Conservation (phyloP, 1,140 invertebrate species). For the Diorhabda carinulata region DNA sequence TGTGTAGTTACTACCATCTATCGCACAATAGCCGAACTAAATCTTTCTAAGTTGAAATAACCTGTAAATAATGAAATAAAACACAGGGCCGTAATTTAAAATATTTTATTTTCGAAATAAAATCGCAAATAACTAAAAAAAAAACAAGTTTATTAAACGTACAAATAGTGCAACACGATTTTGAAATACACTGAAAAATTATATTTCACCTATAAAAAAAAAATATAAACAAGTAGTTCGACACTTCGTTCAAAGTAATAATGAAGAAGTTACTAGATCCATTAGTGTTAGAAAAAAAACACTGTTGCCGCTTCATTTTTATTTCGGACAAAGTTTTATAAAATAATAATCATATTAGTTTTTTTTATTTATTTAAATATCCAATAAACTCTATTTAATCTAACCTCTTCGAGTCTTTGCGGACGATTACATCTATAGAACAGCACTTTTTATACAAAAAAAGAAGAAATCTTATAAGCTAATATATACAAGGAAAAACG, state of each 20-base stretch:
- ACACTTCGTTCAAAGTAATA: not conserved
- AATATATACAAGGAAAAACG: not conserved
- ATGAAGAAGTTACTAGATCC: not conserved
- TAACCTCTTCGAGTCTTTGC: not conserved
- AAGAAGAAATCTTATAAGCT: not conserved
- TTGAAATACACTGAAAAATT: not conserved
- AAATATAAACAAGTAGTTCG: conserved; percentile 17
- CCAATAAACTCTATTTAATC: not conserved
- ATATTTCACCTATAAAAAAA: conserved; percentile 4
- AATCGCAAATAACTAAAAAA: conserved; percentile 9
- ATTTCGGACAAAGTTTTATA: too few relatives aligned
- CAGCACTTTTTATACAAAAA: conserved; percentile 1
- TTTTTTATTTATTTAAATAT: not conserved
- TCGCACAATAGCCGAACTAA: too few relatives aligned
- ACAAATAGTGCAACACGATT: conserved; percentile 21
- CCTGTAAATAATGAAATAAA: not conserved
- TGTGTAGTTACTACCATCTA: not conserved
- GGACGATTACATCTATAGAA: conserved; percentile 2
- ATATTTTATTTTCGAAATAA: conserved; percentile 19
- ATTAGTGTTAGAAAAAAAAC: not conserved
- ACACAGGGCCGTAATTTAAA: not conserved
- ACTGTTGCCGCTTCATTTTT: too few relatives aligned
- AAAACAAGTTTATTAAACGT: conserved; percentile 20
- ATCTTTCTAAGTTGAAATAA: too few relatives aligned
- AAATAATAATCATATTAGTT: too few relatives aligned